Base-by-base conservation (phyloP, 2,113 vertebrate genomes). In the Grantiella picta region DNA sequence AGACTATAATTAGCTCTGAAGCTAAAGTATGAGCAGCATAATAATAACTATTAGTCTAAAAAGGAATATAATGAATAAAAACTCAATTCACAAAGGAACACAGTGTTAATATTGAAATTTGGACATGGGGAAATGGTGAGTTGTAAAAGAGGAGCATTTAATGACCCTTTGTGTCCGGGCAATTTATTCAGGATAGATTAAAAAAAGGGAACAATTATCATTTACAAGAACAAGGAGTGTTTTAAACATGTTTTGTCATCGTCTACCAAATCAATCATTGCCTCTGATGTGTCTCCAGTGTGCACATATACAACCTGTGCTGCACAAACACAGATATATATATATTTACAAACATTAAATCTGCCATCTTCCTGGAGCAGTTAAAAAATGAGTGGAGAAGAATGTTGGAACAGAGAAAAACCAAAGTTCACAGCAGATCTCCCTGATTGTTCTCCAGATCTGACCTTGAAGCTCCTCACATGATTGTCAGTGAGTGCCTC, bases 1-100 rank as follows among this genome's bases (percentile, higher is more conserved):
- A 84, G 86, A 96, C 93, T 96, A 80, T 96, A 97, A 97, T 96
- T 96, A 95, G 86, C 92, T 95, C 38, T 72, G 93, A 97, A 97
- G 92, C 88, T 95, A 75, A 96, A 95, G 83, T 78, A 94, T 76
- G 94, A 95, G 78, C 60, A 75, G 95, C 94, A 97, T 96, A 92
- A 93, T 96, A 96, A 97, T 95, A 95, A 90, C 91, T 92, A 81
- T 93, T 93, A 92, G 83, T 68, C 68, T 56, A 88, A 90, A 97
- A 94, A 82, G 56, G 83, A 96, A 81, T 78, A 78, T 75, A 87
- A 94, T 76, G 94, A 94, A 90, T 95, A 95, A 93, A 96, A 95
- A 44, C 91, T 59, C 66, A 92, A 90, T 83, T 88, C 96, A 90
- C 94, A 73, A 88, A 92, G 93, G 93, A 96, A 72, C 56, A 59